These are phyloP conservation scores for Anarrhichthys ocellatus DNA, from an alignment of 2,113 vertebrate species.

Conservation along the genomic window DNA sequence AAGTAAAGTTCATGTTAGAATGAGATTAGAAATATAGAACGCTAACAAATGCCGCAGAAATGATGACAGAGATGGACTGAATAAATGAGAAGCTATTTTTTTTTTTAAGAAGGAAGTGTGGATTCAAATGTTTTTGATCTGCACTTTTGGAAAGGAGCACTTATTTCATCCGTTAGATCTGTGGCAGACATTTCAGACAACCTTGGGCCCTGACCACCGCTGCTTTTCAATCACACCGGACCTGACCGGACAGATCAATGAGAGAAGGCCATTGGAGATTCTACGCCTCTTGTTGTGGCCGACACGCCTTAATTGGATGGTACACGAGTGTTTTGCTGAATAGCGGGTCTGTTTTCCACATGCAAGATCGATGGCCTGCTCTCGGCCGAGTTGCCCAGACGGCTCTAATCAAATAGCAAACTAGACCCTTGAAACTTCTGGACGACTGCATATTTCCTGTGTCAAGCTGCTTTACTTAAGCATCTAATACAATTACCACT, in stretches of 20 bases:
- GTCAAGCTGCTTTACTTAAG: conserved; percentile 44
- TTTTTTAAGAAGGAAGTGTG: conserved; percentile 8
- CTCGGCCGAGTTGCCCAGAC: conserved; percentile 24
- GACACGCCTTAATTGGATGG: conserved; percentile 60
- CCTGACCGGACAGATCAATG: conserved; percentile 63
- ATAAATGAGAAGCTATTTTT: conserved; percentile 40
- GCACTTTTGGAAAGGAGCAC: not conserved
- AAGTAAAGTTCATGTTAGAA: not conserved
- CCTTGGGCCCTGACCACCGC: conserved; percentile 27
- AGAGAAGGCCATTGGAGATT: conserved; percentile 57
- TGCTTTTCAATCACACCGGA: conserved; percentile 50
- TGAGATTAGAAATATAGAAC: conserved; percentile 7
- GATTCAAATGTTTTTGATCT: conserved; percentile 19
- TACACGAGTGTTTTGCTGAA: conserved; percentile 68
- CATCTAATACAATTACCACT: conserved; percentile 8
- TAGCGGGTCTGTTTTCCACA: conserved; percentile 48
- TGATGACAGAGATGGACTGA: conserved; percentile 28
- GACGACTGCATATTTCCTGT: conserved; percentile 46
- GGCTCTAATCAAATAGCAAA: conserved; percentile 47
- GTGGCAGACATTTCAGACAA: conserved; percentile 29
- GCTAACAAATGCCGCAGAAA: conserved; percentile 6
- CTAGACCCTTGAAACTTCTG: conserved; percentile 46
- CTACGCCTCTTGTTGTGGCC: conserved; percentile 47
- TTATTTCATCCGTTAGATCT: not conserved
- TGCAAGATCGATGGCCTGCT: conserved; percentile 63